Evolutionary conservation across 2,888 invertebrate genomes (phyloP).

Genomic region (Parnassius mnemosyne): DNA sequence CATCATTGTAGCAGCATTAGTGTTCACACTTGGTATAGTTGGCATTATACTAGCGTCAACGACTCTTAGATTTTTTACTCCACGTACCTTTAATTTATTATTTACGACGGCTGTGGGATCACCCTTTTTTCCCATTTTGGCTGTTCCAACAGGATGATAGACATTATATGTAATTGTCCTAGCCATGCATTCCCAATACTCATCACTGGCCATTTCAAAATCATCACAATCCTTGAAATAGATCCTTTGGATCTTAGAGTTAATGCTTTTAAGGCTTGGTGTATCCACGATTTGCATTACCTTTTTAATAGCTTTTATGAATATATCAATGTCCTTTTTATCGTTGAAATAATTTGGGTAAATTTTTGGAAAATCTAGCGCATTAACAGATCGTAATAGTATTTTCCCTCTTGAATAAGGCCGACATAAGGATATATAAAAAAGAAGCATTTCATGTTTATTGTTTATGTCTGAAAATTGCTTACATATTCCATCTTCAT

Average conservation of each 20-base stretch:
- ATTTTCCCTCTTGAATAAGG: constrained; percentile 64
- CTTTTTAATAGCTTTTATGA: constrained; percentile 54
- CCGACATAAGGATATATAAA: constrained; percentile 62
- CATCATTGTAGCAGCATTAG: constrained; percentile 70
- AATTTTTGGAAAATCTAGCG: constrained; percentile 61
- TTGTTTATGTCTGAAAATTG: constrained; percentile 59
- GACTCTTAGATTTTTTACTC: constrained; percentile 55
- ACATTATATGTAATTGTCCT: constrained; percentile 65
- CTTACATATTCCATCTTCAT: constrained; percentile 57
- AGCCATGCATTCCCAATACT: constrained; percentile 72
- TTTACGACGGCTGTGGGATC: constrained; percentile 60
- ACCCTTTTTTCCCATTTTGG: constrained; percentile 59
- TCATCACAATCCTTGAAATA: constrained; percentile 56
- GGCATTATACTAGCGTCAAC: constrained; percentile 73
- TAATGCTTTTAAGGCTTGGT: constrained; percentile 49
- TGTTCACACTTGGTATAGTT: constrained; percentile 67
- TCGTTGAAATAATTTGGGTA: constrained; percentile 65
- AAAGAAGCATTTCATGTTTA: constrained; percentile 60
- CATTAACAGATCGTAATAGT: constrained; percentile 48
- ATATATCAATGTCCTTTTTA: constrained; percentile 55
- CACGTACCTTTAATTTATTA: constrained; percentile 51
- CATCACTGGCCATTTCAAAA: constrained; percentile 51
- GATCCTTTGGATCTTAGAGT: constrained; percentile 60
- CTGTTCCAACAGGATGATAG: constrained; percentile 70
- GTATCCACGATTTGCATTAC: constrained; percentile 58